phyloP scores from a whole-genome alignment of 1,140 invertebrate genomes.

The Galendromus occidentalis region DNA sequence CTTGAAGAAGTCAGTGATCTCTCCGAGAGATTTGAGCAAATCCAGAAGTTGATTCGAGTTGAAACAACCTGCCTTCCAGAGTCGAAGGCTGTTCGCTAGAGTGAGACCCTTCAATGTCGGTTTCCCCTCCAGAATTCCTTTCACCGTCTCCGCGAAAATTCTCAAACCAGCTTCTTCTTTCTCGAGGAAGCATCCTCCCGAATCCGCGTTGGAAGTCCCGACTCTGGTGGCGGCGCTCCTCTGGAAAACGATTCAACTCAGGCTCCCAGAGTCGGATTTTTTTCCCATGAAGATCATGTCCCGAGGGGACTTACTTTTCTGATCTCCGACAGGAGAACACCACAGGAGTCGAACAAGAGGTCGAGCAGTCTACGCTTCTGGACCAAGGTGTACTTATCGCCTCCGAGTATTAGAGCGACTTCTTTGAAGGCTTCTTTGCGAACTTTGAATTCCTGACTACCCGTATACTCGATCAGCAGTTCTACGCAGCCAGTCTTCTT shows the following conservation, averaged over 20 bases:
- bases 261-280: no score
- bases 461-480: neutral
- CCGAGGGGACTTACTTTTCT: no score
- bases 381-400: neutral
- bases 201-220: no score
- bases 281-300: no score
- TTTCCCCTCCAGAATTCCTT: no score
- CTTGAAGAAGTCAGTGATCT: neutral
- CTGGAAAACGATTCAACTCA: no score
- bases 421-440: neutral
- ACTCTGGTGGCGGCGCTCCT: no score
- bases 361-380: neutral
- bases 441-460: neutral
- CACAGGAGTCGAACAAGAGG: constrained; percentile 1
- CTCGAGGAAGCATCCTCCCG: no score
- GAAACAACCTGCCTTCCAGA: neutral
- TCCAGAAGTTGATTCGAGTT: neutral
- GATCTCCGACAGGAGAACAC: neutral
- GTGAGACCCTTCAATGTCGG: neutral
- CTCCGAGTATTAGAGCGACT: neutral
- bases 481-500: neutral
- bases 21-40: neutral
- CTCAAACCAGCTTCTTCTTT: no score
- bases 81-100: neutral
- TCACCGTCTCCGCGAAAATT: no score